Evolutionary conservation across 2,797 vertebrate genomes (phyloP).

Genomic region (Hypotaenidia philippensis): DNA sequence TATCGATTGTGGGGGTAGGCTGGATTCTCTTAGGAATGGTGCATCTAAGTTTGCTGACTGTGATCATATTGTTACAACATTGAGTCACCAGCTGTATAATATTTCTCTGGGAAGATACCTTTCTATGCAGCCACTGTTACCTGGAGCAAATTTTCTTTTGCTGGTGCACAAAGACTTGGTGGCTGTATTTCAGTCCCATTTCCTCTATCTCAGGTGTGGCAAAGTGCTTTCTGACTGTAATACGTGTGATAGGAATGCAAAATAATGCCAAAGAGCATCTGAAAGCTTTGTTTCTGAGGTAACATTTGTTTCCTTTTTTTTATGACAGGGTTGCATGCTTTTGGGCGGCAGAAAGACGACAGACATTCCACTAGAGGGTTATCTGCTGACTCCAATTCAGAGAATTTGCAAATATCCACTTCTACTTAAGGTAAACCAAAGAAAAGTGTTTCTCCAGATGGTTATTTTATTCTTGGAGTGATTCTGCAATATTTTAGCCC

Average conservation of each 20-base stretch:
- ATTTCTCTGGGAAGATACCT: neutral
- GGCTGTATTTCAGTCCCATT: neutral
- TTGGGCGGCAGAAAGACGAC: conserved; percentile 97
- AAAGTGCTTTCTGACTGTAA: neutral
- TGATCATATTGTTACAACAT: fast-evolving
- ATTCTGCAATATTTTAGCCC: neutral
- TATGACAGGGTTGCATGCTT: conserved; percentile 94
- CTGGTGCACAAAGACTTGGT: neutral
- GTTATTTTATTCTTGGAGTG: neutral
- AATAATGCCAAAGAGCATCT: neutral
- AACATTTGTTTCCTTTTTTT: conserved; percentile 43
- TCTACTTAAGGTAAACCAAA: conserved; percentile 90
- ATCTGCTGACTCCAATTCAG: conserved; percentile 96
- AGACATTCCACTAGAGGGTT: conserved; percentile 96
- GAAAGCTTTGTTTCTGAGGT: neutral
- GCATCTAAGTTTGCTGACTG: neutral
- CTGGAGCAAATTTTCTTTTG: neutral
- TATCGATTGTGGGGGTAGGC: neutral
- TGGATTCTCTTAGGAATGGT: neutral
- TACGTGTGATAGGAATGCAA: neutral
- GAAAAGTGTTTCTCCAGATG: neutral
- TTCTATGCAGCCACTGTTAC: neutral
- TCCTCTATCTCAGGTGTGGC: neutral
- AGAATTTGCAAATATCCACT: conserved; percentile 99
- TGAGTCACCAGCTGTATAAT: neutral